phyloP scores from a whole-genome alignment of 2,888 invertebrate genomes.

The Rhopalosiphum nymphaeae region DNA sequence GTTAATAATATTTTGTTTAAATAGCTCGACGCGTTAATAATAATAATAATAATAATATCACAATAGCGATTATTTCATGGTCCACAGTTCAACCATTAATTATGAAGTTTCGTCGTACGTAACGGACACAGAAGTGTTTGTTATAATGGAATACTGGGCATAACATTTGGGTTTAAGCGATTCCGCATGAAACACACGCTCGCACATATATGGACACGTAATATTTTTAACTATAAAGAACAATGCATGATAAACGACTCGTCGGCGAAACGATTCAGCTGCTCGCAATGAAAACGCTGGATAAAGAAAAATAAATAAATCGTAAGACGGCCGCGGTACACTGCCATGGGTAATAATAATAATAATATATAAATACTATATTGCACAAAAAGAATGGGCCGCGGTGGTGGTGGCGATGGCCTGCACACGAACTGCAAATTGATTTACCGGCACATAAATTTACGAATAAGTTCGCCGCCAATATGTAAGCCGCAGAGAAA shows the following conservation, averaged over 20 bases:
- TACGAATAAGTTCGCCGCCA: slow-evolving; percentile 37
- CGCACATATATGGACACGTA: background rate
- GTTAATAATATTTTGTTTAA: slow-evolving; percentile 34
- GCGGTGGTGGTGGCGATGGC: background rate
- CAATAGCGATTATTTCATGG: slow-evolving; percentile 23
- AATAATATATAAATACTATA: slow-evolving; percentile 34
- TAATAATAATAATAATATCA: slow-evolving; percentile 28
- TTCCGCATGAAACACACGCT: background rate
- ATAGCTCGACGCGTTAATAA: slow-evolving; percentile 9
- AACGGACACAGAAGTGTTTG: slow-evolving; percentile 25
- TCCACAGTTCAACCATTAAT: slow-evolving; percentile 33
- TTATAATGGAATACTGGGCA: background rate
- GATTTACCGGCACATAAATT: slow-evolving; percentile 54
- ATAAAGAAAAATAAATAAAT: slow-evolving; percentile 31
- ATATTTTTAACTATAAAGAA: slow-evolving; percentile 25
- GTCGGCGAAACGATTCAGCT: slow-evolving; percentile 24
- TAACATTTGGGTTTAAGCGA: background rate
- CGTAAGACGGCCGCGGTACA: background rate
- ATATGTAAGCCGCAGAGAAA: slow-evolving; percentile 31
- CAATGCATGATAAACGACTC: slow-evolving; percentile 25
- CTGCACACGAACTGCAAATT: slow-evolving; percentile 47
- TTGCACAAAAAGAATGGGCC: slow-evolving; percentile 23
- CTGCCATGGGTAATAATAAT: background rate
- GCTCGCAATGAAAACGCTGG: background rate
- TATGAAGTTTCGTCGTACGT: slow-evolving; percentile 35